These are phyloP conservation scores for Nesometra sesokonis DNA, from an alignment of 35 echinoderm and acorn worm genomes.

Conservation along the genomic window DNA sequence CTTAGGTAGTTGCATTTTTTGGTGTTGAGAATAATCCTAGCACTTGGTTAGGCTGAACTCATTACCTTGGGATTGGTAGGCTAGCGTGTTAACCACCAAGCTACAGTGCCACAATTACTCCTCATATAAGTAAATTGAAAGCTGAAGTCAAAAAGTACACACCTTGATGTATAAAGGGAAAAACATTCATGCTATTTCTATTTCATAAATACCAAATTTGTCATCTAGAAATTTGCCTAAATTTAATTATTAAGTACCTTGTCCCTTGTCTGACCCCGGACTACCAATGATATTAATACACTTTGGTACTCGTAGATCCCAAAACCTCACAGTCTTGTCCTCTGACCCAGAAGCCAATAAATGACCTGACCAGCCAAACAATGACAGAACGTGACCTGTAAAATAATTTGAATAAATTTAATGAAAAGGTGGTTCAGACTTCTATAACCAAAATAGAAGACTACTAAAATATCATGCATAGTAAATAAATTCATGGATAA, in stretches of 20 bases:
- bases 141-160: too few relatives aligned
- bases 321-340: conserved; percentile 77
- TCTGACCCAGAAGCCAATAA: conserved; percentile 82
- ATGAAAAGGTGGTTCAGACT: not conserved
- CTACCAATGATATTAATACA: conserved; percentile 86
- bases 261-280: conserved; percentile 77
- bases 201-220: too few relatives aligned
- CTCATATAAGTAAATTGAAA: too few relatives aligned
- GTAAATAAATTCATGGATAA: not conserved
- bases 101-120: too few relatives aligned
- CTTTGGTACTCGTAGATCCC: conserved; percentile 72
- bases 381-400: conserved; percentile 73
- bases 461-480: not conserved
- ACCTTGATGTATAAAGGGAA: too few relatives aligned
- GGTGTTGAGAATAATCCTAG: too few relatives aligned
- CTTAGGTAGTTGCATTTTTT: too few relatives aligned
- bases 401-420: not conserved
- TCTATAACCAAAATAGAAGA: not conserved
- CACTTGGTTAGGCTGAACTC: too few relatives aligned
- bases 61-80: too few relatives aligned
- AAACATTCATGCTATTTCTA: too few relatives aligned
- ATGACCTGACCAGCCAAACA: conserved; percentile 52
- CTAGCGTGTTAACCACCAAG: too few relatives aligned
- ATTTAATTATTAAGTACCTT: conserved; percentile 31
- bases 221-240: too few relatives aligned